Percentiles rank a stretch among this genome's conserved stretches.
phyloP scores from a whole-genome alignment of 2,797 vertebrate species.

The Pseudopleuronectes americanus region DNA sequence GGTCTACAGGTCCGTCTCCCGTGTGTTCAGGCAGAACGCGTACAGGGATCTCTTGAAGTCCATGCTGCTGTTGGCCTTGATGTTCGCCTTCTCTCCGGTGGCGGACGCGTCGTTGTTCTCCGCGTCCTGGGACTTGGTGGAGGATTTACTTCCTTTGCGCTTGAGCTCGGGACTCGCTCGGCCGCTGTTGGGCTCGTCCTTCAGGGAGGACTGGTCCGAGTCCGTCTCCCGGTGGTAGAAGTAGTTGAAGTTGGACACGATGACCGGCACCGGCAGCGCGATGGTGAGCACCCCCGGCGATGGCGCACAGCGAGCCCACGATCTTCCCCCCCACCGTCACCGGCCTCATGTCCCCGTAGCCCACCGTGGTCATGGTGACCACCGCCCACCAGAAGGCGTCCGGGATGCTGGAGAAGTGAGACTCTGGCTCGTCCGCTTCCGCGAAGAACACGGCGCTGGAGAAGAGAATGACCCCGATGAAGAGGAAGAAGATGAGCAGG shows the following conservation, averaged over 20 bases:
- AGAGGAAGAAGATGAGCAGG: constrained; percentile 97
- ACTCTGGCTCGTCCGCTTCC: constrained; percentile 92
- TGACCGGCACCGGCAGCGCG: constrained; percentile 95
- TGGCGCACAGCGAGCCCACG: constrained; percentile 95
- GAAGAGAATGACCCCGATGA: constrained; percentile 97
- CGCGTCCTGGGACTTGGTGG: constrained; percentile 84
- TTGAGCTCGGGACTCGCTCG: constrained; percentile 80
- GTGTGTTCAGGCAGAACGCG: constrained; percentile 92
- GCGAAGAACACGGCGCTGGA: constrained; percentile 97
- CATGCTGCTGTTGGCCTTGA: constrained; percentile 91
- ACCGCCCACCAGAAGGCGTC: constrained; percentile 99
- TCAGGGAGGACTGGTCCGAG: constrained; percentile 89
- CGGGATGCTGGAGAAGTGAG: constrained; percentile 96
- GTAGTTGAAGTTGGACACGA: constrained; percentile 99
- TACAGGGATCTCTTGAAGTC: constrained; percentile 94
- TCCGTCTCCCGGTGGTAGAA: constrained; percentile 98
- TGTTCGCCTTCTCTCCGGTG: constrained; percentile 85
- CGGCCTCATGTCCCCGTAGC: constrained; percentile 96
- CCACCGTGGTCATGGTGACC: constrained; percentile 98
- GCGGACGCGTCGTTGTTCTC: constrained; percentile 82
- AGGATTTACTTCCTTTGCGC: constrained; percentile 83
- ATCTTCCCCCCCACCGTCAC: constrained; percentile 96
- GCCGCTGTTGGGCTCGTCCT: constrained; percentile 85
- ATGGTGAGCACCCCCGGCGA: constrained; percentile 95
- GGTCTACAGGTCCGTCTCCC: constrained; percentile 92